phyloP scores from a whole-genome alignment of 2,113 vertebrate species.

The Cyprinodon variegatus region DNA sequence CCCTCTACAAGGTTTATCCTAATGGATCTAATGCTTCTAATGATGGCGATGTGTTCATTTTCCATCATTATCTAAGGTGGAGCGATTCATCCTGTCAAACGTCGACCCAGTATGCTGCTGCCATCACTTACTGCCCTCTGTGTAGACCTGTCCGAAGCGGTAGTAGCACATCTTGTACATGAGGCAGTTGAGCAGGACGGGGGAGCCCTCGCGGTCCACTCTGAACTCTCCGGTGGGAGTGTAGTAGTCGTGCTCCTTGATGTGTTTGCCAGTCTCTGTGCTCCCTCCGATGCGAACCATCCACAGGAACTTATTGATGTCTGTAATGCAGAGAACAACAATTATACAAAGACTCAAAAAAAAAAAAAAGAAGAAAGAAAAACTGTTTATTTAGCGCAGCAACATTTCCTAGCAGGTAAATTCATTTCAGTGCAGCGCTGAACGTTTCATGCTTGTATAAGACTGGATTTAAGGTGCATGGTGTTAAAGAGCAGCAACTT shows the following conservation, averaged over 20 bases:
- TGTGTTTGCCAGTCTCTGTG: conserved; percentile 95
- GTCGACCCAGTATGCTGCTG: too few species aligned
- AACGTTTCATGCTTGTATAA: not conserved
- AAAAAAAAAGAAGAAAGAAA: too few species aligned
- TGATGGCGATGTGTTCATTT: too few species aligned
- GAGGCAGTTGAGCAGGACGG: conserved; percentile 96
- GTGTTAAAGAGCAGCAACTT: not conserved
- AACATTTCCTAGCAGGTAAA: too few species aligned
- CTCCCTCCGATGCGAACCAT: conserved; percentile 99
- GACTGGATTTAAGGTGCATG: not conserved
- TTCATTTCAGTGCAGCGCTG: too few species aligned
- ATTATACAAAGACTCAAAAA: not conserved
- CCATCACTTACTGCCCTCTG: conserved; percentile 92
- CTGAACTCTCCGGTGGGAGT: conserved; percentile 96
- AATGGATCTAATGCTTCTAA: too few species aligned
- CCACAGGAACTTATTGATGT: conserved; percentile 99
- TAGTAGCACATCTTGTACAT: conserved; percentile 99
- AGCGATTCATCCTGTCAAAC: too few species aligned
- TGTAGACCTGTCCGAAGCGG: conserved; percentile 98
- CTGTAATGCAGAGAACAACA: conserved; percentile 56
- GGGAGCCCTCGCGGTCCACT: conserved; percentile 95
- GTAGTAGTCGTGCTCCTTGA: conserved; percentile 98
- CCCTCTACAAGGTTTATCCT: too few species aligned
- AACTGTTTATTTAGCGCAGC: too few species aligned
- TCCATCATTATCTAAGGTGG: not conserved